phyloP scores from a whole-genome alignment of 2,797 vertebrate genomes.

The Clarias platycephalus region DNA sequence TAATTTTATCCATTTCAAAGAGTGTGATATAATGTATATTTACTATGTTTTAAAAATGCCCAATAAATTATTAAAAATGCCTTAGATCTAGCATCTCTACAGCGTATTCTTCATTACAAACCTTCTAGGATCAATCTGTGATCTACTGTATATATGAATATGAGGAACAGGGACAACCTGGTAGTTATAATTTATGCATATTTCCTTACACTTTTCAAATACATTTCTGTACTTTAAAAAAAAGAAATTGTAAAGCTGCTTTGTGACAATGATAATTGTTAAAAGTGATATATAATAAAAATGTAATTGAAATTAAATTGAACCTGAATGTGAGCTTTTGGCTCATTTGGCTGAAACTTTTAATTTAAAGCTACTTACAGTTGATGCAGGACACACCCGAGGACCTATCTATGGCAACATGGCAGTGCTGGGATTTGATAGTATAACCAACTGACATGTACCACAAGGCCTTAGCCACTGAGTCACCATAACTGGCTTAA shows the following conservation, averaged over 20 bases:
- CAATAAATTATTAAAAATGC: not conserved
- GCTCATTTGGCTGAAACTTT: not conserved
- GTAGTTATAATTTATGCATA: too few species aligned
- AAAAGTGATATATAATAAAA: too few species aligned
- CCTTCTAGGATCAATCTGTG: not conserved
- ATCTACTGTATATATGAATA: not conserved
- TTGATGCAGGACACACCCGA: not conserved
- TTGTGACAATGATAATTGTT: too few species aligned
- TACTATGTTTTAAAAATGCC: not conserved
- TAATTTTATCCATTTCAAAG: not conserved
- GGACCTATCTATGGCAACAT: not conserved
- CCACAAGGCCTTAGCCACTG: not conserved
- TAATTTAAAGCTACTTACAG: not conserved
- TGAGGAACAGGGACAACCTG: too few species aligned
- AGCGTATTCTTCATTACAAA: not conserved
- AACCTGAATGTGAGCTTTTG: not conserved
- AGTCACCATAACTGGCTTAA: not conserved
- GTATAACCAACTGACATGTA: not conserved
- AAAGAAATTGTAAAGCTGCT: too few species aligned
- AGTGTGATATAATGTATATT: not conserved
- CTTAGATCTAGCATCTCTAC: not conserved
- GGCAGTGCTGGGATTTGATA: not conserved
- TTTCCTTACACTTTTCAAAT: too few species aligned
- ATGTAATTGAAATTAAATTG: too few species aligned
- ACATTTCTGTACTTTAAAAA: too few species aligned